phyloP scores from a whole-genome alignment of 1,140 invertebrate genomes.

The Drosophila mojavensis region DNA sequence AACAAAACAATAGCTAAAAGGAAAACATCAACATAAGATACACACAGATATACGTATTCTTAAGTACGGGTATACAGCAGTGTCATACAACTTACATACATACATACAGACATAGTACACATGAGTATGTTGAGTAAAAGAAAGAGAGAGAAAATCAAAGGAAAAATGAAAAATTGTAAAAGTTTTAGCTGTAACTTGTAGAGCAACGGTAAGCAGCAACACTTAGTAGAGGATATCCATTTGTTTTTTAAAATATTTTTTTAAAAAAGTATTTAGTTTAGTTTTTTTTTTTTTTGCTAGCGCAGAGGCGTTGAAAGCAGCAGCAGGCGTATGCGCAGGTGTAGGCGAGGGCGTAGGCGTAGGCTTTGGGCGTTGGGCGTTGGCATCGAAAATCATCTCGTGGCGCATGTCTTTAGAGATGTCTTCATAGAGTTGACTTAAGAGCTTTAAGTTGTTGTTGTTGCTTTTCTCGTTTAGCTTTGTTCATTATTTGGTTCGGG shows the following conservation, averaged over 20 bases:
- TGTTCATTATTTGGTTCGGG: slow-evolving; percentile 16
- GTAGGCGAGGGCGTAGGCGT: slow-evolving; percentile 48
- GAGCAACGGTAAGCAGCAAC: slow-evolving; percentile 53
- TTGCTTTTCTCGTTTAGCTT: slow-evolving; percentile 18
- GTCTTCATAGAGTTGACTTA: slow-evolving; percentile 14
- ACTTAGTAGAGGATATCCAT: slow-evolving; percentile 63
- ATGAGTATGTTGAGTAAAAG: slow-evolving; percentile 20
- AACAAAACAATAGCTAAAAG: slow-evolving; percentile 6
- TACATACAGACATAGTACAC: slow-evolving; percentile 37
- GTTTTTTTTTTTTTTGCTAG: slow-evolving; percentile 35
- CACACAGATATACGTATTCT: slow-evolving; percentile 20
- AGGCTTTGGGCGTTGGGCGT: slow-evolving; percentile 31
- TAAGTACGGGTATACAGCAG: slow-evolving; percentile 18
- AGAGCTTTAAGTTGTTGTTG: neutral
- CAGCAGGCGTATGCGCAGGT: slow-evolving; percentile 33
- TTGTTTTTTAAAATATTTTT: slow-evolving; percentile 7
- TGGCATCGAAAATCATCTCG: slow-evolving; percentile 35
- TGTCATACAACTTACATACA: neutral
- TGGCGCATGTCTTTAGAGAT: slow-evolving; percentile 13
- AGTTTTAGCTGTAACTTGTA: slow-evolving; percentile 41
- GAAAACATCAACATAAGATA: slow-evolving; percentile 13
- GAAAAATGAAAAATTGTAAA: slow-evolving; percentile 20
- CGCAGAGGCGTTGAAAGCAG: slow-evolving; percentile 30
- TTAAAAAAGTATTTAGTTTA: neutral
- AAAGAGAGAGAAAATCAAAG: neutral